Base-by-base conservation (phyloP, 2,888 invertebrate genomes). In the Apotomis capreana region DNA sequence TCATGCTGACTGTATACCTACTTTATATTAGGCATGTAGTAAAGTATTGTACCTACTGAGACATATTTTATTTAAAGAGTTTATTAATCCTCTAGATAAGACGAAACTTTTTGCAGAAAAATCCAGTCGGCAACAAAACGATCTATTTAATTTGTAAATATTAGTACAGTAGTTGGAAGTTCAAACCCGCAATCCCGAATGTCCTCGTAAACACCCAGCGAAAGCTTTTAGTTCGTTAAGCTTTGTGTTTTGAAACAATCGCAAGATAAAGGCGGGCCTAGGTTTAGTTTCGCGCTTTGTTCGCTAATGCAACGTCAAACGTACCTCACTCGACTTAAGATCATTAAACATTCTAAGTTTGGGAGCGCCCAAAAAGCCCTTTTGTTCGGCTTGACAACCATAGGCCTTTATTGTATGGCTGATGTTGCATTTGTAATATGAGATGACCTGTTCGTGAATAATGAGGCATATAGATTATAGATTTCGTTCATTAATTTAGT, bases 231-330 rank as follows among this genome's bases (percentile, higher is more conserved):
- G 82, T 84, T 83, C 82, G 82, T 84, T 84, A 83, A 81, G 80
- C 84, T 84, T 86, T 87, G 86, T 88, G 85, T 88, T 84, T 88
- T 86, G 82, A 82, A 89, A 89, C 88, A 88, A 89, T 87, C 81
- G 84, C 61, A 76, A 87, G 89, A 89, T 89, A 89, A 87, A 87
- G 87, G 85, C 78, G 79, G 82, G 81, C 84, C 80, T 82, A 85
- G 86, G 85, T 85, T 86, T 85, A 87, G 89, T 89, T 89, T 83
- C 80, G 77, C 72, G 88, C 77, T 87, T 90, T 90, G 90, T 90
- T 87, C 83, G 77, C 83, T 90, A 90, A 90, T 89, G 89, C 87
- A 88, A 83, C 86, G 84, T 83, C 85, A 85, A 85, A 86, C 83
- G 83, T 86, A 83, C 84, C 82, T 83, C 83, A 81, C 80, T 83